Evolutionary conservation across 2,797 vertebrate species (phyloP), one percentile per base, ranked within the genome.

Genomic region (Rousettus madagascariensis): DNA sequence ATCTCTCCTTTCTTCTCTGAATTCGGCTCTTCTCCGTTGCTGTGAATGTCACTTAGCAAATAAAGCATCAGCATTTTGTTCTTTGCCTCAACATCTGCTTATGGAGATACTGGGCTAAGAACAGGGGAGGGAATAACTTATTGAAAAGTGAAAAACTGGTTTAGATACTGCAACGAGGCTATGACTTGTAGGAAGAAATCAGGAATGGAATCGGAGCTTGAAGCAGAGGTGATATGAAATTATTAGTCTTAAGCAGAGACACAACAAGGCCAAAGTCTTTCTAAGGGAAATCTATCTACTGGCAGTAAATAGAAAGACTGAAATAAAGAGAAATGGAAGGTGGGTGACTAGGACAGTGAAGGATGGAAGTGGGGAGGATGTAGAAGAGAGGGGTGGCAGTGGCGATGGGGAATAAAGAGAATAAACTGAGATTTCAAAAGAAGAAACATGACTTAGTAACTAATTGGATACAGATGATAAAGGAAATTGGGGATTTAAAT

Each of bases 401-500:
- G 16, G 41, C 75, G 41, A 69, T 7, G 33, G 65, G 74, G 30
- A 77, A 63, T 55, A 51, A 33, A 63, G 30, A 89, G 20, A 95
- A 28, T 33, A 83, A 53, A 77, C 15, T 0, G 22, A 82, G 46
- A 72, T 53, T 80, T 72, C 74, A 57, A 78, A 93, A 51, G 36
- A 51, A 72, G 49, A 86, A 72, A 46, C 5, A 4, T 5, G 49
- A 61, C 17, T 36, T 55, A 22, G 30, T 28, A 92, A 61, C 88
- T 97, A 90, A 96, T 72, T 75, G 72, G 72, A 88, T 69, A 75
- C 96, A 95, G 95, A 96, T 83, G 90, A 86, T 72, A 68, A 57
- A 75, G 94, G 90, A 96, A 90, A 92, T 63, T 24, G 72, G 19
- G 26, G 78, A 43, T 49, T 87, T 79, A 28, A 59, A 51, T 5